Conservation (phyloP, 2,888 invertebrate species). For the Tachina grossa region DNA sequence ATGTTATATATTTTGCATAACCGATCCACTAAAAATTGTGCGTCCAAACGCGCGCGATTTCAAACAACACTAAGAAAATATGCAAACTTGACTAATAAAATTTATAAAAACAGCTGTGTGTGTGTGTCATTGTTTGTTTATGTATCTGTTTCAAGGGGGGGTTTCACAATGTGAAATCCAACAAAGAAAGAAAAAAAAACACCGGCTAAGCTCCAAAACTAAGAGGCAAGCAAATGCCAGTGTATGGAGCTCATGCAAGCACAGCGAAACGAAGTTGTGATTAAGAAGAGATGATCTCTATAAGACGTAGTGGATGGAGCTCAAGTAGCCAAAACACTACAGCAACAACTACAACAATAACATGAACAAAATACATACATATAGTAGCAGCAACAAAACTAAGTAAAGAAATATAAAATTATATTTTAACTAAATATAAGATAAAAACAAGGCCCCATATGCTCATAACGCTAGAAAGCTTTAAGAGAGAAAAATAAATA, state of each 20-base stretch:
- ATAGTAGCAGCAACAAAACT: slow-evolving; percentile 11
- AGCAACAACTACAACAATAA: slow-evolving; percentile 25
- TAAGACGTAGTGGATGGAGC: slow-evolving; percentile 41
- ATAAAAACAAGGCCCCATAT: background rate
- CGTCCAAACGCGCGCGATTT: slow-evolving; percentile 74
- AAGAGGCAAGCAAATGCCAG: slow-evolving; percentile 55
- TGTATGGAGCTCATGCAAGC: slow-evolving; percentile 28
- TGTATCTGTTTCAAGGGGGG: slow-evolving; percentile 28
- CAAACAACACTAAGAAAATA: slow-evolving; percentile 73
- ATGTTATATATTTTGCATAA: slow-evolving; percentile 47
- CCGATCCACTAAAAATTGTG: slow-evolving; percentile 71
- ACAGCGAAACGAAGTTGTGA: slow-evolving; percentile 34
- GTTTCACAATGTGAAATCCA: slow-evolving; percentile 31
- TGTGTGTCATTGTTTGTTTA: slow-evolving; percentile 53
- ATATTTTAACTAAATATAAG: background rate
- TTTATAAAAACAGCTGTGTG: slow-evolving; percentile 60
- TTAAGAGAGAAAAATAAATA: slow-evolving; percentile 15
- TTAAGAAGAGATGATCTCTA: slow-evolving; percentile 65
- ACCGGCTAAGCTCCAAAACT: slow-evolving; percentile 62
- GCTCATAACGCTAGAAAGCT: slow-evolving; percentile 16
- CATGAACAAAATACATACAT: background rate
- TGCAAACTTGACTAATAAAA: slow-evolving; percentile 67
- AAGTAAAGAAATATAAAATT: background rate
- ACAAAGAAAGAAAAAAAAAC: slow-evolving; percentile 9
- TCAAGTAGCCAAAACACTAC: slow-evolving; percentile 47